Conservation (phyloP, 2,888 invertebrate genomes). For the Notocelia uddmanniana region DNA sequence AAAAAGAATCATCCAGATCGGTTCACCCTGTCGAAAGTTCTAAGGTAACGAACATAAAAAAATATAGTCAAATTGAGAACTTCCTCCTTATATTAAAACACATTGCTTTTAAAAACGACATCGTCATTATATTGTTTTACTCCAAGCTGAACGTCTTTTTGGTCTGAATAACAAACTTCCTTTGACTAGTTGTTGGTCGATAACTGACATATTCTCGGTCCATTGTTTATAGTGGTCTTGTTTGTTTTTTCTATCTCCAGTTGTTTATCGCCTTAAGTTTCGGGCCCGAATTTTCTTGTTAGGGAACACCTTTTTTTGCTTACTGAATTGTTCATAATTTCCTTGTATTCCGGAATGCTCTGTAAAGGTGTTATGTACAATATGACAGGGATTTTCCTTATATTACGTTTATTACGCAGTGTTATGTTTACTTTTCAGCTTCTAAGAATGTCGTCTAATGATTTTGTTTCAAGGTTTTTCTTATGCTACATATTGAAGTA, state of each 20-base stretch:
- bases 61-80: too few relatives aligned
- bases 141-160: not conserved
- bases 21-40: too few relatives aligned
- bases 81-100: not conserved
- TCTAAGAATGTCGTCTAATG: not conserved
- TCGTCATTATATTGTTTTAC: not conserved
- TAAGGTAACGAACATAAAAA: too few relatives aligned
- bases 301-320: constrained; percentile 37
- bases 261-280: constrained; percentile 42
- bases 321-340: constrained; percentile 35
- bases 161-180: constrained; percentile 7
- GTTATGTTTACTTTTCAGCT: constrained; percentile 16
- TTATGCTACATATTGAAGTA: too few relatives aligned
- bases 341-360: constrained; percentile 21
- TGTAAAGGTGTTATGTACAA: constrained; percentile 27
- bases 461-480: not conserved
- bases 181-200: constrained; percentile 20
- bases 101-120: not conserved
- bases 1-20: too few relatives aligned
- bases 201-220: constrained; percentile 28
- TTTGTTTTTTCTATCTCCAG: constrained; percentile 30
- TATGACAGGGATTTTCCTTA: constrained; percentile 25
- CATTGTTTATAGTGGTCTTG: constrained; percentile 32
- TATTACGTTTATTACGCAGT: constrained; percentile 26
- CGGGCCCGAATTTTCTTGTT: constrained; percentile 34